phyloP scores from a whole-genome alignment of 2,888 invertebrate genomes.

The Electrophaes corylata region DNA sequence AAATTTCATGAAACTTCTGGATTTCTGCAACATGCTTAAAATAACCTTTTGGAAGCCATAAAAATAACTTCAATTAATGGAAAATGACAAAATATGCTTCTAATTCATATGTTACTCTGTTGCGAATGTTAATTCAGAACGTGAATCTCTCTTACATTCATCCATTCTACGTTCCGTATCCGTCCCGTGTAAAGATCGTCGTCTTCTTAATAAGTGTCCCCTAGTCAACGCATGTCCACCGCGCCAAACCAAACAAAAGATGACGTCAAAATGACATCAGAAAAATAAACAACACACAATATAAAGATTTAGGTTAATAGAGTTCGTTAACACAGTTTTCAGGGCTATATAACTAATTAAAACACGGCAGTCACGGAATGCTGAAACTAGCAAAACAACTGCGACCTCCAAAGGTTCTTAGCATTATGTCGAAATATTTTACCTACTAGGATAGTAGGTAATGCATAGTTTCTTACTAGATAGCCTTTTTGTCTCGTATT shows the following conservation, averaged over 20 bases:
- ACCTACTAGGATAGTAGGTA: no score
- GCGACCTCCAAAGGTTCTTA: slow-evolving; percentile 10
- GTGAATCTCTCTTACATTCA: no score
- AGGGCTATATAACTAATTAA: slow-evolving; percentile 16
- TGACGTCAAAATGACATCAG: slow-evolving; percentile 29
- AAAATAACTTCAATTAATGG: no score
- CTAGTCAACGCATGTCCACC: no score
- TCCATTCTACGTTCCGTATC: background rate
- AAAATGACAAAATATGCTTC: no score
- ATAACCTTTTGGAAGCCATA: no score
- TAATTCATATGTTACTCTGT: no score
- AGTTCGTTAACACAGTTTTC: slow-evolving; percentile 28
- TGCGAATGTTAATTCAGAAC: no score
- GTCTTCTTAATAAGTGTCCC: slow-evolving; percentile 5
- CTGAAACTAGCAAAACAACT: slow-evolving; percentile 26
- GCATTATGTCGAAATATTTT: background rate
- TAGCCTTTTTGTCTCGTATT: no score
- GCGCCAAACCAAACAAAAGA: slow-evolving; percentile 20
- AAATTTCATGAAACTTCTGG: no score
- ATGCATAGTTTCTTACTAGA: no score
- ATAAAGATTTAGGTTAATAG: slow-evolving; percentile 28
- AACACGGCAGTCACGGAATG: slow-evolving; percentile 24
- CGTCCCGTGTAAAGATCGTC: background rate
- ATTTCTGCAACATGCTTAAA: no score
- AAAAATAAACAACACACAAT: slow-evolving; percentile 16